Evolutionary conservation across 2,888 invertebrate genomes (phyloP).

Genomic region (Osmoderma eremita): DNA sequence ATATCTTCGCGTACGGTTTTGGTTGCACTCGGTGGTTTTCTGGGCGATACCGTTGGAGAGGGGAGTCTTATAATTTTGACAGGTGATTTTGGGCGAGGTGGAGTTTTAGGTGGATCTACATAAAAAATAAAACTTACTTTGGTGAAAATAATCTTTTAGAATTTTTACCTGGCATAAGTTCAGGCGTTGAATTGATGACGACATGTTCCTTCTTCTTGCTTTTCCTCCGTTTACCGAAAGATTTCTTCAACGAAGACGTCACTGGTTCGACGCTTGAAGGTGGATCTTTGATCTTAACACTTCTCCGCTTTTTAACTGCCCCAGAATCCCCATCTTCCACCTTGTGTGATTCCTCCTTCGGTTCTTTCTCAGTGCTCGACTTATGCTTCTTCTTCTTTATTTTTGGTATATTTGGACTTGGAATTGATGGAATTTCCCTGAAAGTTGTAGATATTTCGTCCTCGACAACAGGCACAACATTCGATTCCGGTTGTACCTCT

Average conservation of each 20-base stretch:
- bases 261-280: neutral
- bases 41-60: neutral
- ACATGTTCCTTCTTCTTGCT: slow-evolving; percentile 34
- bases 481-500: neutral
- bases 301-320: slow-evolving; percentile 1
- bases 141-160: neutral
- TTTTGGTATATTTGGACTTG: neutral
- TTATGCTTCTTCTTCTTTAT: neutral
- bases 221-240: slow-evolving; percentile 11
- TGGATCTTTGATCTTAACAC: slow-evolving; percentile 6
- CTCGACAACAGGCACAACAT: too few relatives aligned
- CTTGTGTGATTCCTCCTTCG: neutral
- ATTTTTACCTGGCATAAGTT: slow-evolving; percentile 15
- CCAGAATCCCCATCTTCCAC: neutral
- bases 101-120: neutral
- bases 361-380: neutral
- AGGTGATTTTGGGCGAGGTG: too few relatives aligned
- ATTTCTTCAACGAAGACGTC: slow-evolving; percentile 11
- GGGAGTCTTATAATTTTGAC: neutral
- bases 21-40: neutral
- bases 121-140: neutral
- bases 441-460: too few relatives aligned
- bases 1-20: neutral
- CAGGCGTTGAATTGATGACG: slow-evolving; percentile 18
- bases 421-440: too few relatives aligned